Percentiles rank a stretch among this genome's conserved stretches.
Evolutionary conservation across 2,113 vertebrate genomes (phyloP).

Genomic region (Potamarius usumacintae): DNA sequence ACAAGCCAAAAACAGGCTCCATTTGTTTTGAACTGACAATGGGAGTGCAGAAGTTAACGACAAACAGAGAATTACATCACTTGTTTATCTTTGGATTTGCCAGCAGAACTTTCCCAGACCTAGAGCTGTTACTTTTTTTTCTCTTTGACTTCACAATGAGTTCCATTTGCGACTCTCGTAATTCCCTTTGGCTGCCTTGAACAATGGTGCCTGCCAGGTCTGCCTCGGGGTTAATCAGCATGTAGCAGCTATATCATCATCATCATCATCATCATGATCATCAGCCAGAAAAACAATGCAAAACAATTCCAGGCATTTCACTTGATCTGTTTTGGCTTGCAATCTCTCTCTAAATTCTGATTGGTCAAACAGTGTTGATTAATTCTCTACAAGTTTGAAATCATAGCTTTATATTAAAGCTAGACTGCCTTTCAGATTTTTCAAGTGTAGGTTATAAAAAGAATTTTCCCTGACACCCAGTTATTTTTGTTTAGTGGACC

Average conservation of each 20-base stretch:
- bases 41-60: not conserved
- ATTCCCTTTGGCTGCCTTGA: not conserved
- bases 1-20: not conserved
- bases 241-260: slow-evolving; percentile 17
- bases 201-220: slow-evolving; percentile 1
- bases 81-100: not conserved
- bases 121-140: not conserved
- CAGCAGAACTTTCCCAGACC: slow-evolving; percentile 7
- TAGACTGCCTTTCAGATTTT: too few relatives aligned
- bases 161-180: slow-evolving; percentile 12
- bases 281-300: not conserved
- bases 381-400: not conserved
- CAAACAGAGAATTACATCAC: slow-evolving; percentile 33
- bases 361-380: not conserved
- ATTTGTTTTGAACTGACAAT: slow-evolving; percentile 30
- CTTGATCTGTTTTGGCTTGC: not conserved
- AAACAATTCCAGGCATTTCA: not conserved
- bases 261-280: not conserved
- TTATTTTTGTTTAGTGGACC: too few relatives aligned
- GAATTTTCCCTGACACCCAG: too few relatives aligned
- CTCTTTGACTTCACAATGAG: not conserved
- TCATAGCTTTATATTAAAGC: too few relatives aligned
- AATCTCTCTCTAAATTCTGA: not conserved
- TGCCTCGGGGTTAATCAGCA: not conserved
- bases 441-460: too few relatives aligned